Conservation (phyloP, 2,797 vertebrate genomes). For the Chaetodon trifasciatus region DNA sequence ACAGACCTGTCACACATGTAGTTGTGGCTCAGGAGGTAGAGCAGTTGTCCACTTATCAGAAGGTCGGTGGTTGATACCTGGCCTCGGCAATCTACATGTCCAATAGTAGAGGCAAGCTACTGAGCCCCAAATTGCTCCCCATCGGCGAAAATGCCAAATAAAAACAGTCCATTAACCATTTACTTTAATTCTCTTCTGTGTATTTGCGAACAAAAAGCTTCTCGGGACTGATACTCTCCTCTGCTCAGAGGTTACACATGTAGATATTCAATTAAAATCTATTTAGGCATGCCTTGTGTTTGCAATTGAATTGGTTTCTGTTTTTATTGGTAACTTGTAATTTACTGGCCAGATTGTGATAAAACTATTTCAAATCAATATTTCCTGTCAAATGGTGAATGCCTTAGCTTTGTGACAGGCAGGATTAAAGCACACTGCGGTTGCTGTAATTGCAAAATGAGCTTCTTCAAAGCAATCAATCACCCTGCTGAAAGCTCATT, state of each 20-base stretch:
- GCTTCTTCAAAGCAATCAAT: conserved; percentile 29
- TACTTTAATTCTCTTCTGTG: conserved; percentile 29
- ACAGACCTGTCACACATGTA: conserved; percentile 40
- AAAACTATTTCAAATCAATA: conserved; percentile 42
- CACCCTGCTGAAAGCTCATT: conserved; percentile 5
- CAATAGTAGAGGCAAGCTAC: too few species aligned
- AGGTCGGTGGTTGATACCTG: too few species aligned
- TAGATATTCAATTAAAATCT: conserved; percentile 23
- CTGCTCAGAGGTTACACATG: background rate
- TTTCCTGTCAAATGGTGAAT: conserved; percentile 33
- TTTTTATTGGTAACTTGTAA: conserved; percentile 4
- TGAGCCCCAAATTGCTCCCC: too few species aligned
- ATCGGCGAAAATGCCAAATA: too few species aligned
- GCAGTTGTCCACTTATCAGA: too few species aligned
- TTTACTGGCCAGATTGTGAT: conserved; percentile 1
- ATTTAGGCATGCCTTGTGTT: conserved; percentile 1
- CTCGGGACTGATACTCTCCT: conserved; percentile 2
- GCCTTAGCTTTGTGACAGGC: conserved; percentile 7
- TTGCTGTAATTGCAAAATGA: conserved; percentile 33
- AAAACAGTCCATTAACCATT: too few species aligned
- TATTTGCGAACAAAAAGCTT: conserved; percentile 28
- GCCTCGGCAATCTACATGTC: too few species aligned
- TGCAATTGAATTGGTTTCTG: background rate
- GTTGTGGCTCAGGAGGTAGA: too few species aligned
- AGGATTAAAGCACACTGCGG: background rate